Evolutionary conservation across 2,113 vertebrate species (phyloP).

Genomic region (Pollimyrus isidori): DNA sequence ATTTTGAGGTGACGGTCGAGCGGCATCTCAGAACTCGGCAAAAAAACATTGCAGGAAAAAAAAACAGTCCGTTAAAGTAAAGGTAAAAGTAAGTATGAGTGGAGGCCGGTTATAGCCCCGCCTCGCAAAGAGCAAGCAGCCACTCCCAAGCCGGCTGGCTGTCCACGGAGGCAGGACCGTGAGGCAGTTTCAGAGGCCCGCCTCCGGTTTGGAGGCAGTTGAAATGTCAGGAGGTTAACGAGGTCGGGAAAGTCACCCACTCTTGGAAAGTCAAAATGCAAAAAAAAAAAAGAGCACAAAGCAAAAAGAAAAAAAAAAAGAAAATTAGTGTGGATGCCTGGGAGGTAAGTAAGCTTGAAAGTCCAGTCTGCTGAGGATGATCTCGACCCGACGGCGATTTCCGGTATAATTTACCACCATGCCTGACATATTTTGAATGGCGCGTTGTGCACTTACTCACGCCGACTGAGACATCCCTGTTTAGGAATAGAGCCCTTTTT

Average conservation of each 20-base stretch:
- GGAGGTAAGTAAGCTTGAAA: conserved; percentile 67
- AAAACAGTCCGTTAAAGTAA: conserved; percentile 29
- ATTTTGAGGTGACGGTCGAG: conserved; percentile 18
- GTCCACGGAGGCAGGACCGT: background rate
- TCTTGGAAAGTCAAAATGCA: conserved; percentile 62
- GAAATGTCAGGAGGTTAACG: conserved; percentile 44
- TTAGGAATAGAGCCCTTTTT: background rate
- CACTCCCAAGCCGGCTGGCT: background rate
- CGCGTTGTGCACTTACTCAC: background rate
- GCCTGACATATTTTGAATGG: background rate
- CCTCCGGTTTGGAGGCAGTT: conserved; percentile 58
- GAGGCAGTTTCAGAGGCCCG: conserved; percentile 38
- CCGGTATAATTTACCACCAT: background rate
- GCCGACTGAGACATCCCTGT: background rate
- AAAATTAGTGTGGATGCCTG: conserved; percentile 29
- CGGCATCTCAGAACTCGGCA: conserved; percentile 9
- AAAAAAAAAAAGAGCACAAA: conserved; percentile 45
- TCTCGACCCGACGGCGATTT: background rate
- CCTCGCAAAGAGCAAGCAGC: background rate
- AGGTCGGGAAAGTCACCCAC: conserved; percentile 69
- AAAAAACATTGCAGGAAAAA: conserved; percentile 10
- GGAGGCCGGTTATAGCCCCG: background rate
- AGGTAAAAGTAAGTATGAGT: conserved; percentile 26
- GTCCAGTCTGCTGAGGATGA: conserved; percentile 53
- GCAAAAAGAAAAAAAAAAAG: background rate